These are phyloP conservation scores for Champsocephalus gunnari DNA, from an alignment of 2,797 vertebrate genomes.

Conservation along the genomic window DNA sequence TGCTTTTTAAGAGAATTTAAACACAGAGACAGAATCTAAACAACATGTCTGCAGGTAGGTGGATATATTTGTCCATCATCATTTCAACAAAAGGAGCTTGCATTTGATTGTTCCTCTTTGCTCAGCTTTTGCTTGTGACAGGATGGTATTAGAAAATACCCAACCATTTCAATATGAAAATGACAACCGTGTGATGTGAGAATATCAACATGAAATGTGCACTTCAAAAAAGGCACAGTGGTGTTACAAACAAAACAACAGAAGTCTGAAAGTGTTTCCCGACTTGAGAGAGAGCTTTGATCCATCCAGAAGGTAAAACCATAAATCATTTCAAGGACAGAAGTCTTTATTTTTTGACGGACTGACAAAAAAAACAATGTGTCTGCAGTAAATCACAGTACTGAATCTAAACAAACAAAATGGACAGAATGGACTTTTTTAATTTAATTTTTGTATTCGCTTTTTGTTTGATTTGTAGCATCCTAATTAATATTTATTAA, in stretches of 20 bases:
- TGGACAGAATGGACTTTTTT: neutral
- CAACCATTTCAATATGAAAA: neutral
- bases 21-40: neutral
- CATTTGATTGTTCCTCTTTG: neutral
- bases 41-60: neutral
- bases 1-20: neutral
- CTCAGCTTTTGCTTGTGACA: neutral
- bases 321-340: neutral
- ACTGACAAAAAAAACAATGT: neutral
- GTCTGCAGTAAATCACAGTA: neutral
- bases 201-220: neutral
- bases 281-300: neutral
- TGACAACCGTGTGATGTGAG: neutral
- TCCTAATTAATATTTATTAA: too few species aligned
- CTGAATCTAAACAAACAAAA: neutral
- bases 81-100: neutral
- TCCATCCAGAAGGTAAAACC: neutral
- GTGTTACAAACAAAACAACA: neutral
- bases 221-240: neutral
- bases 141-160: too few species aligned
- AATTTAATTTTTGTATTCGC: neutral
- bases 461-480: neutral
- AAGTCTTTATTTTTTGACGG: neutral
- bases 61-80: neutral
- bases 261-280: conserved; percentile 2